These are phyloP conservation scores for Eufriesea mexicana DNA, from an alignment of 1,140 invertebrate genomes.

Conservation along the genomic window DNA sequence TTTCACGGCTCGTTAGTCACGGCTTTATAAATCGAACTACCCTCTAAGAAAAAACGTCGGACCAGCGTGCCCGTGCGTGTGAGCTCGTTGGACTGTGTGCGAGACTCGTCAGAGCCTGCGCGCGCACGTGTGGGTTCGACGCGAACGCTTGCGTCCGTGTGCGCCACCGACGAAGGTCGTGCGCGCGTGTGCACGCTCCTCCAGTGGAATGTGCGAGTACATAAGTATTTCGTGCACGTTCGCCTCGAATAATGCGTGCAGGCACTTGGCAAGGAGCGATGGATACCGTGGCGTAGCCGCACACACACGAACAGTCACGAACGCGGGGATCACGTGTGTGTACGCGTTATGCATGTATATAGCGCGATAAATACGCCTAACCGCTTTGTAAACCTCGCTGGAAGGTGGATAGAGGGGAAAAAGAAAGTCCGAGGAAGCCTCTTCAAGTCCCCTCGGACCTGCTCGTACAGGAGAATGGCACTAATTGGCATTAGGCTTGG, in stretches of 20 bases:
- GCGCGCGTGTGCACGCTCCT: neutral
- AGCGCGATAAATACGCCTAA: slow-evolving; percentile 72
- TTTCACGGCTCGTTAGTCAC: slow-evolving; percentile 72
- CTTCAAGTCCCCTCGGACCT: slow-evolving; percentile 56
- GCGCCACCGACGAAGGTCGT: neutral
- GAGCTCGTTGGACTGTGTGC: no score
- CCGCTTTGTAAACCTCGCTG: slow-evolving; percentile 66
- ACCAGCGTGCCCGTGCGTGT: no score
- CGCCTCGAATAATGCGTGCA: slow-evolving; percentile 57
- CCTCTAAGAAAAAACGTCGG: neutral
- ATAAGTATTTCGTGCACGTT: slow-evolving; percentile 59
- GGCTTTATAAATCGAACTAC: slow-evolving; percentile 59
- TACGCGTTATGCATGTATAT: slow-evolving; percentile 23
- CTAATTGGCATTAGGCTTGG: slow-evolving; percentile 82
- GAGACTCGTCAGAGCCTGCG: no score
- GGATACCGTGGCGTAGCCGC: neutral
- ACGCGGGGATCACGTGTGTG: neutral
- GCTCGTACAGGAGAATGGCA: slow-evolving; percentile 77
- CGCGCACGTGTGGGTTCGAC: no score
- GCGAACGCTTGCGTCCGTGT: neutral
- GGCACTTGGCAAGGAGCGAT: slow-evolving; percentile 49
- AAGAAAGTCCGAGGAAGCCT: slow-evolving; percentile 63
- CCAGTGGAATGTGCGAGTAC: slow-evolving; percentile 53
- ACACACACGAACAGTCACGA: neutral
- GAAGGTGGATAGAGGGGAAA: slow-evolving; percentile 38